These are phyloP conservation scores for Catalaphyllia jardinei DNA, from an alignment of 64 coral and sea anemone genomes.

Conservation along the genomic window DNA sequence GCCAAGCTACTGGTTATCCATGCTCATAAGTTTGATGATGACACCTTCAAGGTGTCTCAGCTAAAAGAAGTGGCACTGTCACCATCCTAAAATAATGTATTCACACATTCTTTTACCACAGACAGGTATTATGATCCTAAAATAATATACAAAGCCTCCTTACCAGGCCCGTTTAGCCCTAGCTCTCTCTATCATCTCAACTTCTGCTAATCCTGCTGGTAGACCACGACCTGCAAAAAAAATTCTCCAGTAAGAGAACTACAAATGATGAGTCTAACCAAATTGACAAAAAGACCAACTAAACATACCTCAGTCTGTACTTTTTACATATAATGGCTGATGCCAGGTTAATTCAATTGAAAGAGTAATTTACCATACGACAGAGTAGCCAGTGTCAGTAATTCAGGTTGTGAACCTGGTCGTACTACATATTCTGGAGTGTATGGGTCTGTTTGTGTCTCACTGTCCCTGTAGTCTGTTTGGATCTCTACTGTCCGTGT, in stretches of 20 bases:
- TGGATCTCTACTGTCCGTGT: constrained; percentile 93
- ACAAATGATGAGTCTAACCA: background rate
- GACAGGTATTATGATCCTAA: no score
- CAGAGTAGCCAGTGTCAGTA: constrained; percentile 89
- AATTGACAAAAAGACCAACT: no score
- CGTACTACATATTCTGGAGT: constrained; percentile 96
- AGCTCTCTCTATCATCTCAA: constrained; percentile 99
- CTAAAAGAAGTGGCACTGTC: no score
- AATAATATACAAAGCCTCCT: background rate
- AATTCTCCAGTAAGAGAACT: background rate
- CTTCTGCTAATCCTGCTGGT: constrained; percentile 92
- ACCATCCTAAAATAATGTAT: no score
- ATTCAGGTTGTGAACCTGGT: constrained; percentile 92
- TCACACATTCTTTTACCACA: no score
- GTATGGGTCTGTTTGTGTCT: constrained; percentile 97
- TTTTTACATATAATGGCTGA: no score
- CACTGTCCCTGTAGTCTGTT: constrained; percentile 99
- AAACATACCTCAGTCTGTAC: no score
- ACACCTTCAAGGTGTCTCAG: no score
- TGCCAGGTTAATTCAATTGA: background rate
- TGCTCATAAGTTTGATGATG: no score
- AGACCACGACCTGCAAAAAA: constrained; percentile 87
- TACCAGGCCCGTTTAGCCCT: constrained; percentile 95
- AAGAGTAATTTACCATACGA: constrained; percentile 66
- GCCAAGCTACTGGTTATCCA: no score